These are phyloP conservation scores for Bursaphelenchus okinawaensis DNA, from an alignment of 2,888 invertebrate genomes.

Conservation along the genomic window DNA sequence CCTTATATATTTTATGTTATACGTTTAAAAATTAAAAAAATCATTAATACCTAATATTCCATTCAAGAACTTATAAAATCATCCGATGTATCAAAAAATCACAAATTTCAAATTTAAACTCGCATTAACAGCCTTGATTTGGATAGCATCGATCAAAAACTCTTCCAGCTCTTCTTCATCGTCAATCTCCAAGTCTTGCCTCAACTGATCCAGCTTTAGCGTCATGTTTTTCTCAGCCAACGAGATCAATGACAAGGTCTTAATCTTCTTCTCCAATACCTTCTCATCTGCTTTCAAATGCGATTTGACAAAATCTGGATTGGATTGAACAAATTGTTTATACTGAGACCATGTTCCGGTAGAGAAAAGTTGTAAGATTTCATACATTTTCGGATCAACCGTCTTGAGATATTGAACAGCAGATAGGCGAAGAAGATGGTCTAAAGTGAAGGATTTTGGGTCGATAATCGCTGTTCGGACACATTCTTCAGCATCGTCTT, in stretches of 20 bases:
- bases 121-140: constrained; percentile 51
- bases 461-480: constrained; percentile 80
- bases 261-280: constrained; percentile 72
- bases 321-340: constrained; percentile 27
- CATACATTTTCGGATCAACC: constrained; percentile 44
- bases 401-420: constrained; percentile 79
- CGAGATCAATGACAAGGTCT: constrained; percentile 91
- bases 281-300: constrained; percentile 41
- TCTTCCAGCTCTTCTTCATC: constrained; percentile 81
- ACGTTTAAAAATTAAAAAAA: constrained; percentile 18
- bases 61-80: not conserved
- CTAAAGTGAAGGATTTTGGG: constrained; percentile 86
- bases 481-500: constrained; percentile 85
- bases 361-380: constrained; percentile 44
- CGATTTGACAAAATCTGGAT: constrained; percentile 78
- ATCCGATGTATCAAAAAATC: too few species aligned
- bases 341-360: constrained; percentile 43
- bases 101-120: too few species aligned
- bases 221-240: constrained; percentile 82
- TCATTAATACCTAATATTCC: not conserved
- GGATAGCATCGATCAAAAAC: constrained; percentile 83
- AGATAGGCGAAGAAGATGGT: constrained; percentile 83
- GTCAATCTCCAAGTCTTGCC: constrained; percentile 76
- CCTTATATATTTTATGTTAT: not conserved
- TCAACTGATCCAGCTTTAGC: constrained; percentile 82